phyloP scores from a whole-genome alignment of 2,113 vertebrate genomes.

The Sciurus niger region DNA sequence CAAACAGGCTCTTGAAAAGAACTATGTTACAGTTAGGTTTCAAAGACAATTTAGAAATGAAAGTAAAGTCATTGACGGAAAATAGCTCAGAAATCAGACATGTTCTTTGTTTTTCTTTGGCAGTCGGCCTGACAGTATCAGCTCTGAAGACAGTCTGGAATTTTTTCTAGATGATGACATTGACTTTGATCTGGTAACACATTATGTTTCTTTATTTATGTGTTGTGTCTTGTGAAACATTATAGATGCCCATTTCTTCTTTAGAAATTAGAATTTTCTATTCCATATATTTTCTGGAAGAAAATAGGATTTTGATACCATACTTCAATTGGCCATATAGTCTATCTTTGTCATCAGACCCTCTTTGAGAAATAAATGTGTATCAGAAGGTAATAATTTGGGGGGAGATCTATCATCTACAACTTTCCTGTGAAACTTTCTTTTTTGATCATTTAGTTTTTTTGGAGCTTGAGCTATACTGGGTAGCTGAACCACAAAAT shows the following conservation, averaged over 20 bases:
- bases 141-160: constrained; percentile 78
- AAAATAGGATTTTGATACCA: neutral
- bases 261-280: constrained; percentile 19
- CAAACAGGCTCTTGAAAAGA: neutral
- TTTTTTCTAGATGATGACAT: constrained; percentile 72
- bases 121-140: constrained; percentile 32
- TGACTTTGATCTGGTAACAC: constrained; percentile 81
- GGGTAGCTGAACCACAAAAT: neutral
- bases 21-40: neutral
- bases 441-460: neutral
- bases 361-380: constrained; percentile 36
- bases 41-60: constrained; percentile 5
- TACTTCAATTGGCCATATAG: neutral
- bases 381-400: neutral
- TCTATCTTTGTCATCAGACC: neutral
- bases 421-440: neutral
- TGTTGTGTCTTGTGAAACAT: constrained; percentile 33
- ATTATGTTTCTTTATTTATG: constrained; percentile 33
- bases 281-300: constrained; percentile 28
- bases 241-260: neutral
- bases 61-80: neutral
- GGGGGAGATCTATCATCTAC: neutral
- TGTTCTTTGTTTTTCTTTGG: constrained; percentile 43
- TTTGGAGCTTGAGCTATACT: neutral
- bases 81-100: constrained; percentile 27